These are phyloP conservation scores for Drosophila meridionalis DNA, from an alignment of 2,888 invertebrate species.

Conservation along the genomic window DNA sequence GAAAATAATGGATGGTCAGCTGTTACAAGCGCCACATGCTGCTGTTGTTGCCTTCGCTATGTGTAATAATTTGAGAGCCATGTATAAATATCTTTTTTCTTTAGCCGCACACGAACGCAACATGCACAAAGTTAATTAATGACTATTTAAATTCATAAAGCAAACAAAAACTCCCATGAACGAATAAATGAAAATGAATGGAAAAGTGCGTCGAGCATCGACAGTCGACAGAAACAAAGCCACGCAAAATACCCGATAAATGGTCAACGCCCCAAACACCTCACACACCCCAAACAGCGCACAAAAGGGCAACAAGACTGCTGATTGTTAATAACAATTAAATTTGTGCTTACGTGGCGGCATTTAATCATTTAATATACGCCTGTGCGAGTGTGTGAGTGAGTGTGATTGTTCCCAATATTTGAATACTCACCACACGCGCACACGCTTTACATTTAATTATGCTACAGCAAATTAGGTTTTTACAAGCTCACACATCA, in stretches of 20 bases:
- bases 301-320: constrained; percentile 46
- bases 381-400: constrained; percentile 38
- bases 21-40: constrained; percentile 23
- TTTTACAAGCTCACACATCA: constrained; percentile 79
- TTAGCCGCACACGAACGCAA: constrained; percentile 7
- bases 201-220: constrained; percentile 45
- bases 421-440: constrained; percentile 27
- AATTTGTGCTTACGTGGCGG: constrained; percentile 79
- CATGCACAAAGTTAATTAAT: constrained; percentile 78
- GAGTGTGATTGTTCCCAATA: constrained; percentile 43
- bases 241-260: constrained; percentile 52
- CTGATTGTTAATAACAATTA: constrained; percentile 81
- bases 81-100: constrained; percentile 17
- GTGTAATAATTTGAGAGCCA: constrained; percentile 62
- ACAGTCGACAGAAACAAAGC: constrained; percentile 61
- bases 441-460: constrained; percentile 67
- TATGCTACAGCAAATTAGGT: constrained; percentile 83
- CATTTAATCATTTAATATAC: constrained; percentile 79
- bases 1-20: constrained; percentile 65
- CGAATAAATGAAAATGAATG: constrained; percentile 78
- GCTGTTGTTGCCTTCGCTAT: constrained; percentile 27
- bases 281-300: neutral
- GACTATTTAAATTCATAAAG: constrained; percentile 83
- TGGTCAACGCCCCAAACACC: constrained; percentile 29
- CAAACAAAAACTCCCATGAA: constrained; percentile 62